A percentile compares a stretch with the other conserved stretches of the same genome.
Conservation (phyloP, 1,140 invertebrate species). For the Drosophila ananassae region DNA sequence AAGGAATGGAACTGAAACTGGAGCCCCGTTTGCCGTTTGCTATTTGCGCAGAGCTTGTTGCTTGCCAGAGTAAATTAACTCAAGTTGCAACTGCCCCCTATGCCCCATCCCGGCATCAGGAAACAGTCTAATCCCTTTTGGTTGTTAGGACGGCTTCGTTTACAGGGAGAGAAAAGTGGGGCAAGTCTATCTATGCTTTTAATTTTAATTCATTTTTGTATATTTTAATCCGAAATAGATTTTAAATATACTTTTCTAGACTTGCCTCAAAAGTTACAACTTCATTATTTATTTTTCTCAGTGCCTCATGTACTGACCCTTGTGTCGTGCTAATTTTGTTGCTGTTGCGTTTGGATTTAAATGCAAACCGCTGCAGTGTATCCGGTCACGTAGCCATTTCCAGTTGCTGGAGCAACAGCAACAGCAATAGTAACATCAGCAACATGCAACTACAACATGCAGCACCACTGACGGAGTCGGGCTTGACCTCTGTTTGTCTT, state of each 20-base stretch:
- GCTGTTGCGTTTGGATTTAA: constrained; percentile 73
- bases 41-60: constrained; percentile 75
- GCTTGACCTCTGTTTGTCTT: constrained; percentile 81
- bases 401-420: constrained; percentile 49
- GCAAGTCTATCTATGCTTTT: not conserved
- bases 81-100: constrained; percentile 36
- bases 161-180: not conserved
- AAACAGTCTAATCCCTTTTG: not conserved
- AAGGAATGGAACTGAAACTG: constrained; percentile 14
- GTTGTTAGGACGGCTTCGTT: constrained; percentile 10
- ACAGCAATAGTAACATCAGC: constrained; percentile 3
- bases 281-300: not conserved
- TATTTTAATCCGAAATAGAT: not conserved
- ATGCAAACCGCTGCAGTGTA: constrained; percentile 73
- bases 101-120: not conserved
- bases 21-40: constrained; percentile 57
- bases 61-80: constrained; percentile 73
- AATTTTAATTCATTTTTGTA: no score
- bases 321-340: constrained; percentile 79
- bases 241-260: not conserved
- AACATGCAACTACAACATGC: constrained; percentile 15
- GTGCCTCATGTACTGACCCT: constrained; percentile 26
- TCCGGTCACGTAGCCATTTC: constrained; percentile 79
- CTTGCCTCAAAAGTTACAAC: not conserved
- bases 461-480: constrained; percentile 23